These are phyloP conservation scores for Pomatostomus ruficeps DNA, from an alignment of 2,113 vertebrate genomes.

Conservation along the genomic window DNA sequence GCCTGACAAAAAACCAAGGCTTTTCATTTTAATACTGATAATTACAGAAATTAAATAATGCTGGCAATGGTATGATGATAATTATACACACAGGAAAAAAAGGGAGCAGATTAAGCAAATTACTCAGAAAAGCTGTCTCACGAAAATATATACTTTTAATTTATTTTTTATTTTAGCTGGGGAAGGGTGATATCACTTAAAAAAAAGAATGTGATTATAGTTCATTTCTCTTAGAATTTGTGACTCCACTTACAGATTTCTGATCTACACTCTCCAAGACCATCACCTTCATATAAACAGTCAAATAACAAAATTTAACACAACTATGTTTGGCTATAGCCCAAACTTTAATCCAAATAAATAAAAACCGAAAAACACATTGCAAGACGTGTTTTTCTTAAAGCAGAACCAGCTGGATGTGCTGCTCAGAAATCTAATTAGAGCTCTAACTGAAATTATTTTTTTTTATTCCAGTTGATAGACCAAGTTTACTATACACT, in stretches of 20 bases:
- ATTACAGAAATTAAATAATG: conserved; percentile 13
- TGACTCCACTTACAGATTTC: background rate
- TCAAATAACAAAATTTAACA: background rate
- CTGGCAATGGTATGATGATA: background rate
- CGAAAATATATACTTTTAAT: background rate
- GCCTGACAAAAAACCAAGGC: background rate
- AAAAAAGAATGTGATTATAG: background rate
- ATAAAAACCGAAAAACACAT: background rate
- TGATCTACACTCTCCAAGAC: background rate
- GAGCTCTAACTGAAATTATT: background rate
- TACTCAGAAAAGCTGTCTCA: background rate
- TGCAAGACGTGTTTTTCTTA: background rate
- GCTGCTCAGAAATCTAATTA: background rate
- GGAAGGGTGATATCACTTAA: background rate
- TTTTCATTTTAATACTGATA: background rate
- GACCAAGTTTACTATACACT: background rate
- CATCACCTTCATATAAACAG: background rate
- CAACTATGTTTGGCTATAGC: background rate
- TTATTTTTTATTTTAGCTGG: background rate
- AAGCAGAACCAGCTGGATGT: background rate
- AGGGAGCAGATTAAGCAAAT: background rate
- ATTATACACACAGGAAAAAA: background rate
- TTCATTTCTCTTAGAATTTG: background rate
- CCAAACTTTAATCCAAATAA: background rate
- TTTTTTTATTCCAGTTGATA: background rate